Conservation (phyloP, 2,888 invertebrate species). For the Amphiduros pacificus region DNA sequence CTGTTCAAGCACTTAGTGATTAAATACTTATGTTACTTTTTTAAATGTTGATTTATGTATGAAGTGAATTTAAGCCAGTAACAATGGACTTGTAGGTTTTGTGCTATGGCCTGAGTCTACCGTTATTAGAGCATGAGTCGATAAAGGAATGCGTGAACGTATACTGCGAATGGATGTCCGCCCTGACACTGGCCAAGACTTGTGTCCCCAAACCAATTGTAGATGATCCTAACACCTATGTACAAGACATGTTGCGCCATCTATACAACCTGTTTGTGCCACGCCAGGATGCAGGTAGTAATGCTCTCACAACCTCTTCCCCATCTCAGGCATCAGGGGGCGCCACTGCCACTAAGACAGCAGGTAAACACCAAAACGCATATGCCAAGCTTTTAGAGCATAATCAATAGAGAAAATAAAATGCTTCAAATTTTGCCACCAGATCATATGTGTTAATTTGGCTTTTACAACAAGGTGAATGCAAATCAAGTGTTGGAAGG, state of each 20-base stretch:
- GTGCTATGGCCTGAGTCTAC: conserved; percentile 87
- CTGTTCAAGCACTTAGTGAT: no score
- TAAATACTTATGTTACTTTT: no score
- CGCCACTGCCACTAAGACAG: conserved; percentile 9
- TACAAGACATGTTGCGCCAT: conserved; percentile 86
- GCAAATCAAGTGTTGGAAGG: no score
- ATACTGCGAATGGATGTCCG: conserved; percentile 94
- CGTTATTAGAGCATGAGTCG: conserved; percentile 87
- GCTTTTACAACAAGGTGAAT: no score
- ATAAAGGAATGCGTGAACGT: conserved; percentile 94
- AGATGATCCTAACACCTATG: conserved; percentile 87
- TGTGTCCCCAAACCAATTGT: conserved; percentile 87
- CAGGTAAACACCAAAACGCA: conserved; percentile 17
- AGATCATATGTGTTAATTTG: no score
- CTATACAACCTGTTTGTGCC: conserved; percentile 94
- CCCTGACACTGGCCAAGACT: conserved; percentile 73
- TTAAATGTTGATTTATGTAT: no score
- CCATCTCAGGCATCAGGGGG: not conserved
- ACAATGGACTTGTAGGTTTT: conserved; percentile 83
- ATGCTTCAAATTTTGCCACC: no score
- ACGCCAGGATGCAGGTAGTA: conserved; percentile 88
- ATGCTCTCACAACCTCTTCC: not conserved
- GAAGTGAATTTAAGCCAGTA: no score
- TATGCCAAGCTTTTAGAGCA: no score
- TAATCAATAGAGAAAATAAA: no score